Base-by-base conservation (phyloP, 2,888 invertebrate genomes). In the Phrixothrix hirtus region DNA sequence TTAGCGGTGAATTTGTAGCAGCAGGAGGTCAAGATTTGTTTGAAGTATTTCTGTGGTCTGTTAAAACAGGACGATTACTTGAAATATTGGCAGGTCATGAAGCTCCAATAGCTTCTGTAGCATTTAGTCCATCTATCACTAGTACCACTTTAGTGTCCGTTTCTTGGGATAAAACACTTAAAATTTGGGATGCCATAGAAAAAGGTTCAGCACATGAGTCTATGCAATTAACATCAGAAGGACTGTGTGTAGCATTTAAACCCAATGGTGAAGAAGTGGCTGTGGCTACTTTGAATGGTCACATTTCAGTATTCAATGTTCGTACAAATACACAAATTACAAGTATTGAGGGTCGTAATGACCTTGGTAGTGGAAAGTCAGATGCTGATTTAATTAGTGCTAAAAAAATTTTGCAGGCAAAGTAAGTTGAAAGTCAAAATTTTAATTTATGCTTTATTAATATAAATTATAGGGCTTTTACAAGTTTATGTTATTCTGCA, bases 11-110 rank as follows among this genome's bases (percentile, higher is more conserved):
- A 72, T 82, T 99, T 57, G 88, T 98, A 29, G 94, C 92, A 9
- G 97, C 99, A 2, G 97, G 96, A 0, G 94, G 94, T 0, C 90
- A 91, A 67, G 97, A 98, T 74, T 85, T 89, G 15, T 99, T 97
- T 77, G 94, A 97, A 68, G 88, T 99, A 59, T 98, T 86, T 78
- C 78, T 99, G 12, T 99, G 98, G 98, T 95, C 95, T 2, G 80
- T 98, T 68, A 92, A 96, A 78, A 86, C 92, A 32, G 98, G 98
- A 1, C 85, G 88, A 58, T 79, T 99, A 1, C 75, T 99, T 14
- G 98, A 98, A 78, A 84, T 92, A 34, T 76, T 98, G 56, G 84
- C 88, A 32, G 98, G 98, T 0, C 99, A 99, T 70, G 91, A 92
- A 74, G 96, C 92, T 1, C 97, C 97, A 0, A 89, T 99, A 75